Evolutionary conservation across 1,140 invertebrate genomes (phyloP).

Genomic region (Drosophila orena): DNA sequence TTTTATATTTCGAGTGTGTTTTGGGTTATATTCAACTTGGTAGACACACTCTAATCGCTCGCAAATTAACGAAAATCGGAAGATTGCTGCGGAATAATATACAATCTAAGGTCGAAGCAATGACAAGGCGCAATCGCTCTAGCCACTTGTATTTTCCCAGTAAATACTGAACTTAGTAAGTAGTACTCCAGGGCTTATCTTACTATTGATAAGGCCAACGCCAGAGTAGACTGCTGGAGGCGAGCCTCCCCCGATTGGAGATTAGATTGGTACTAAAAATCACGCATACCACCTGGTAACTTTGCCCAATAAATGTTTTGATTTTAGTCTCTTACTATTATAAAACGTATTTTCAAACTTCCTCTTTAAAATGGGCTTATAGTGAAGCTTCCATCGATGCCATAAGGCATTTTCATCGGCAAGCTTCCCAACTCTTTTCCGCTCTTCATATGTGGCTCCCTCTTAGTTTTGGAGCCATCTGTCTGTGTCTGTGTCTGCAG

Average conservation of each 20-base stretch:
- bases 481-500: not conserved
- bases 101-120: constrained; percentile 43
- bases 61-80: constrained; percentile 21
- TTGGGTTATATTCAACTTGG: constrained; percentile 21
- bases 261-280: constrained; percentile 10
- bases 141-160: constrained; percentile 3
- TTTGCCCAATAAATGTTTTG: not conserved
- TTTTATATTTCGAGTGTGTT: constrained; percentile 3
- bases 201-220: constrained; percentile 7
- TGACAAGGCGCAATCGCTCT: constrained; percentile 27
- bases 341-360: not conserved
- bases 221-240: not conserved
- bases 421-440: not conserved
- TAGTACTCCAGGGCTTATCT: constrained; percentile 2
- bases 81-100: constrained; percentile 17
- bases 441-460: not conserved
- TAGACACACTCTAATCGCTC: constrained; percentile 27
- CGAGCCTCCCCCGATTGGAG: constrained; percentile 12
- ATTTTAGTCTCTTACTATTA: not conserved
- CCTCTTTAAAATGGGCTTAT: not conserved
- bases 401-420: not conserved
- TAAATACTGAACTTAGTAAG: constrained; percentile 1
- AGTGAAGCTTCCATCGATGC: not conserved
- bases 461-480: constrained; percentile 4
- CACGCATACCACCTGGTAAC: constrained; percentile 6